phyloP scores from a whole-genome alignment of 2,797 vertebrate genomes.

The Catostomus latipinnis region DNA sequence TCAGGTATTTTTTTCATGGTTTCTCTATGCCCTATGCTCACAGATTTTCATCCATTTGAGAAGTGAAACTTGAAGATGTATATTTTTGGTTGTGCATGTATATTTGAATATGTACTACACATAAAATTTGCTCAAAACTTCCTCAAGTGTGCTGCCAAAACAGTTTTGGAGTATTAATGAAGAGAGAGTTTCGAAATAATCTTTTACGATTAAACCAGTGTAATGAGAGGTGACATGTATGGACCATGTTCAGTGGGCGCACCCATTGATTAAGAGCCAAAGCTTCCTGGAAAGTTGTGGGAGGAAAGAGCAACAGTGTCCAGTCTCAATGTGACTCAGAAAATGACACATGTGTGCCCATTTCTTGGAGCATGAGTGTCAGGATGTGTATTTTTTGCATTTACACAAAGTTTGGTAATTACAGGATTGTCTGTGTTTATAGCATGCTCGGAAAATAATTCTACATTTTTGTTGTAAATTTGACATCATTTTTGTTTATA shows the following conservation, averaged over 20 bases:
- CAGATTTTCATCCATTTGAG: neutral
- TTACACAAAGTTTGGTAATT: neutral
- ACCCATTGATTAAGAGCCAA: constrained; percentile 40
- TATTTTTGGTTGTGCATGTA: constrained; percentile 14
- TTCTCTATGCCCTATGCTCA: neutral
- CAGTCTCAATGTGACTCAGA: constrained; percentile 31
- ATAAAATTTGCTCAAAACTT: constrained; percentile 4
- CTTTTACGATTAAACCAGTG: constrained; percentile 18
- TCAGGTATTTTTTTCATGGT: constrained; percentile 77
- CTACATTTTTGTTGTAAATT: neutral
- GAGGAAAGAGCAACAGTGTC: constrained; percentile 43
- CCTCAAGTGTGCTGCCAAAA: constrained; percentile 14
- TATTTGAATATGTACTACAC: neutral
- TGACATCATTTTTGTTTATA: neutral
- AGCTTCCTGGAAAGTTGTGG: constrained; percentile 44
- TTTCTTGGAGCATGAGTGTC: neutral
- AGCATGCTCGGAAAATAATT: neutral
- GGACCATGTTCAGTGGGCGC: constrained; percentile 26
- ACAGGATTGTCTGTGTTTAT: constrained; percentile 18
- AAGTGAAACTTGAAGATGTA: neutral
- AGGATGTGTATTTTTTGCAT: constrained; percentile 19
- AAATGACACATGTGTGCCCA: constrained; percentile 26
- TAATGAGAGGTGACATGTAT: constrained; percentile 29
- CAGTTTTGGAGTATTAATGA: neutral
- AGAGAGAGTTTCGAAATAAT: constrained; percentile 27